Evolutionary conservation across 2,113 vertebrate genomes (phyloP), one percentile per base, ranked within the genome.

Genomic region (Cavia porcellus): DNA sequence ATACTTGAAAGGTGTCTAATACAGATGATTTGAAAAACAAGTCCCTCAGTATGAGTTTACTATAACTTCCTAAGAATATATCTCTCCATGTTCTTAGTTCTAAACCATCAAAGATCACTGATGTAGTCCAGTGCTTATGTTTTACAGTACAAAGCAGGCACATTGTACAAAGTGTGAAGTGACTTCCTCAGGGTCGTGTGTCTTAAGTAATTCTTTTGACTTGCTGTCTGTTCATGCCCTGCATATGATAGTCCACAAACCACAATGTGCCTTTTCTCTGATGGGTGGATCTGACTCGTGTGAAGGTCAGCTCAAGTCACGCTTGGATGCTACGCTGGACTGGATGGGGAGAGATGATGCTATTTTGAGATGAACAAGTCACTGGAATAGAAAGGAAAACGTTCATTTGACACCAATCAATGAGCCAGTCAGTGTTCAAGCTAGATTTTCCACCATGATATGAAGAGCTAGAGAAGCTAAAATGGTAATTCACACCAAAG

Each of bases 401-500:
- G 72, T 83, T 79, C 72, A 59, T 89, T 95, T 92, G 96, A 96
- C 47, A 94, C 92, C 75, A 68, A 88, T 95, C 86, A 89, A 64
- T 96, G 62, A 85, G 47, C 22, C 52, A 70, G 61, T 62, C 30
- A 55, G 35, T 70, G 68, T 68, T 96, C 64, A 90, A 77, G 82
- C 52, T 84, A 95, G 96, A 97, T 93, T n/a, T 84, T 80, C 61
- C 74, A 30, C 68, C 7, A 24, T 66, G 97, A 95, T 95, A 95
- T 93, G 90, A 97, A 90, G 64, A 52, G 12, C 59, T 66, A 8
- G 84, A 85, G 47, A 96, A 75, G 4, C n/a, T 45, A 52, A 93
- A 83, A 84, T 86, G 84, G 87, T 66, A 61, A 85, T 96, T 91
- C n/a, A 77, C 87, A 89, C 68, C 45, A 92, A 52, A 96, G 38